Conservation (phyloP, 2,113 vertebrate genomes). For the Notechis scutatus region DNA sequence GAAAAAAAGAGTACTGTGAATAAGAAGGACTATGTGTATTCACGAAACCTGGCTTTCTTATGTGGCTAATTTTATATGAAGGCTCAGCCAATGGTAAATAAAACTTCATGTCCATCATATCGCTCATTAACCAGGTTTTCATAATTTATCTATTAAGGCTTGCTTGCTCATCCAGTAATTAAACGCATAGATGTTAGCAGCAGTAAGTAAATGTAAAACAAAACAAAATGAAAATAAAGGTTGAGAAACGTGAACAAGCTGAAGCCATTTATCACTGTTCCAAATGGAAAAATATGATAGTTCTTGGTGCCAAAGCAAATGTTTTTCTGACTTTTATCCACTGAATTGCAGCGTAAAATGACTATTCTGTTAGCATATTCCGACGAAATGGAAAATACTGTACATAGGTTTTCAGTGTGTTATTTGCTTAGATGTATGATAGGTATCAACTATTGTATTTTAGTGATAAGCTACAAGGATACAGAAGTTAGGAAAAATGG, state of each 20-base stretch:
- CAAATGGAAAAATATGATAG: constrained; percentile 68
- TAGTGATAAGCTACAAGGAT: fast-evolving
- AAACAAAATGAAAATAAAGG: constrained; percentile 71
- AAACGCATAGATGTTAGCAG: constrained; percentile 80
- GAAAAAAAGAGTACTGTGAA: constrained; percentile 58
- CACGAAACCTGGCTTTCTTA: constrained; percentile 71
- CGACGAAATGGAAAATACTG: constrained; percentile 59
- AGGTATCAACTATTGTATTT: not conserved
- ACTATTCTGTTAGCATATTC: constrained; percentile 46
- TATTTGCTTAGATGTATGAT: not conserved
- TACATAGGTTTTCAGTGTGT: not conserved
- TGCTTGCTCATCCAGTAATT: constrained; percentile 67
- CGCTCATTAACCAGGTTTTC: constrained; percentile 77
- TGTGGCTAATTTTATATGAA: constrained; percentile 76
- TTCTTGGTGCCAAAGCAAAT: constrained; percentile 67
- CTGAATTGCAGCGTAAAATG: constrained; percentile 39
- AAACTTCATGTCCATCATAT: constrained; percentile 71
- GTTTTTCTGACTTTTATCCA: constrained; percentile 57
- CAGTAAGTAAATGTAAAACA: constrained; percentile 81
- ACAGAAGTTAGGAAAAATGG: not conserved
- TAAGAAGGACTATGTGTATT: constrained; percentile 72
- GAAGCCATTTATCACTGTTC: constrained; percentile 77
- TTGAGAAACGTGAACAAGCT: constrained; percentile 72
- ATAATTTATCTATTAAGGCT: constrained; percentile 75
- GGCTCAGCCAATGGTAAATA: constrained; percentile 71